A percentile compares a stretch with the other conserved stretches of the same genome.
Conservation (phyloP, 2,797 vertebrate genomes). For the Gallinago nigripennis region DNA sequence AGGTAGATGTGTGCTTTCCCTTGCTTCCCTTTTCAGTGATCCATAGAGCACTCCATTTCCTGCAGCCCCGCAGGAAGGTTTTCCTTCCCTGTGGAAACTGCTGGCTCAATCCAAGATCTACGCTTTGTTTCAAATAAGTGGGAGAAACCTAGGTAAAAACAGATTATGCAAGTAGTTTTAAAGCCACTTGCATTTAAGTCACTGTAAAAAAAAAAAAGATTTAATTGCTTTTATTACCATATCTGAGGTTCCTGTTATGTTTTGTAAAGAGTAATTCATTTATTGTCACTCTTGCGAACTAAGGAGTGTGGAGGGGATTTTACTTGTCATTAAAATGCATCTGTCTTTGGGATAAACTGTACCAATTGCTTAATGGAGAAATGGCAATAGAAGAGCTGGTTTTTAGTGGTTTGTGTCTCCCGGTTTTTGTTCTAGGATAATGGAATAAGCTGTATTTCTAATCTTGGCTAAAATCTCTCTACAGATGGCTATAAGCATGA, state of each 20-base stretch:
- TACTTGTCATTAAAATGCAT: neutral
- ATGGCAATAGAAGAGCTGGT: neutral
- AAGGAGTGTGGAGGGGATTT: neutral
- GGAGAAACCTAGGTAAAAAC: neutral
- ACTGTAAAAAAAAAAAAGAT: neutral
- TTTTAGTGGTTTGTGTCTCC: neutral
- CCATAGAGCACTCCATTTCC: neutral
- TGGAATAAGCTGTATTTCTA: slow-evolving; percentile 27
- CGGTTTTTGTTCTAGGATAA: slow-evolving; percentile 14
- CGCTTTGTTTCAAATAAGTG: neutral
- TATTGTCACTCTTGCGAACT: neutral
- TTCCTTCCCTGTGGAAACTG: neutral
- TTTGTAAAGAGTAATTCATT: slow-evolving; percentile 1
- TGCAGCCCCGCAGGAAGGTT: neutral
- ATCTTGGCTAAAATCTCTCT: slow-evolving; percentile 32
- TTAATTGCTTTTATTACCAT: neutral
- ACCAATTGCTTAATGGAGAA: slow-evolving; percentile 29
- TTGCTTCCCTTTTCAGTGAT: neutral
- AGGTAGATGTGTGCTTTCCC: neutral
- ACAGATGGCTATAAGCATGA: neutral
- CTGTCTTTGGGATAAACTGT: neutral
- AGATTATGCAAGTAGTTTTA: neutral
- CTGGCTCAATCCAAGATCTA: neutral
- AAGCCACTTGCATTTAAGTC: neutral
- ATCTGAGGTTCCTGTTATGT: neutral